Base-by-base conservation (phyloP, 2,797 vertebrate species). In the Paratrypauchen microcephalus region DNA sequence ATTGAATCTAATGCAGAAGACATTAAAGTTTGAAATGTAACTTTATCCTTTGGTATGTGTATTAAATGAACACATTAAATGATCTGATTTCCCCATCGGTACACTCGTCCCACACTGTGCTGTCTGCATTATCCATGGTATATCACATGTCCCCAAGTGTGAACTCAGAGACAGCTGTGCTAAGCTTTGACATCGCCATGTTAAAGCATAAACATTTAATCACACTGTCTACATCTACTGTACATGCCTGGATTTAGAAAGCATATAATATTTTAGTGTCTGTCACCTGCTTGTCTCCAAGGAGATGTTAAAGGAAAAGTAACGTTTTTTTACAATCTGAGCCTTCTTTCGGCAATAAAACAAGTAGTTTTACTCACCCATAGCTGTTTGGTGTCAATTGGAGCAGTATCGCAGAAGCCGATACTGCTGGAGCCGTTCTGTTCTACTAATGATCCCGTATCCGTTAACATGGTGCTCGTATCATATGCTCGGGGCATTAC, bases 91-190 rank as follows among this genome's bases (percentile, higher is more conserved):
- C 79, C 76, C 68, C 74, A 81, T 15, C 2, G 72, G 52, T 26
- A 26, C 26, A 52, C 26, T 23, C 47, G 66, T 72, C 70, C 68
- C 70, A 66, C 76, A 54, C 71, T 19, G 7, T 13, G 19, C 39
- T 41, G 63, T 52, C 59, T 41, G 30, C 73, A 72, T 80, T 77
- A 55, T 54, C 23, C 32, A 56, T 0, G 26, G 19, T 21, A 72
- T 63, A 77, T 80, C 83, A 68, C 2, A 66, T 80, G 26, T 78
- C 79, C 15, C 18, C n/a, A 30, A 61, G 65, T 59, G 50, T 65
- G 64, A 72, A 62, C 0, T 13, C 21, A 12, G 16, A 26, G 55
- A 63, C 80, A 84, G 78, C 78, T 80, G 73, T 61, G 64, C 24
- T 26, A 48, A 66, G 41, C 9, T 73, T 12, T 24, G 41, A 59